phyloP scores from a whole-genome alignment of 2,113 vertebrate species.

The Protomyctophum bolini region DNA sequence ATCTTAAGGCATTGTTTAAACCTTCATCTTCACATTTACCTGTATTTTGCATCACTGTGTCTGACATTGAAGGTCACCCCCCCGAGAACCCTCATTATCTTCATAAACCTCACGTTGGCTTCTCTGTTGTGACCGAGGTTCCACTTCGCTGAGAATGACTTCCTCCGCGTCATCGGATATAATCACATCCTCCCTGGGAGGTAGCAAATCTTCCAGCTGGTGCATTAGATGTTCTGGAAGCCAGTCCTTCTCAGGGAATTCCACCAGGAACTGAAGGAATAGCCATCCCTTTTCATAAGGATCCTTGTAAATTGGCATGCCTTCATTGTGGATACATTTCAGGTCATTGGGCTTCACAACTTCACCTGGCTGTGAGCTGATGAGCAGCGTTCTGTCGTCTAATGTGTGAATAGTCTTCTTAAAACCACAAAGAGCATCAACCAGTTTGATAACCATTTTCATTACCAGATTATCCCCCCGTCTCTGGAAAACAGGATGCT shows the following conservation, averaged over 20 bases:
- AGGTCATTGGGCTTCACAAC: slow-evolving; percentile 87
- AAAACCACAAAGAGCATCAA: slow-evolving; percentile 93
- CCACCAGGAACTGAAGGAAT: slow-evolving; percentile 87
- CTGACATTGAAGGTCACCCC: slow-evolving; percentile 90
- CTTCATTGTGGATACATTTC: slow-evolving; percentile 86
- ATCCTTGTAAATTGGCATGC: slow-evolving; percentile 90
- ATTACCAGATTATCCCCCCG: slow-evolving; percentile 85
- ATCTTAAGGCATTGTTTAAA: slow-evolving; percentile 6
- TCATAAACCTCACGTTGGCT: slow-evolving; percentile 82
- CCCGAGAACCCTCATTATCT: slow-evolving; percentile 78
- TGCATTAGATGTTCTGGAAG: slow-evolving; percentile 84
- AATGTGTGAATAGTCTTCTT: slow-evolving; percentile 86
- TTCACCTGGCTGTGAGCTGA: slow-evolving; percentile 86
- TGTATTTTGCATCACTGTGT: slow-evolving; percentile 71
- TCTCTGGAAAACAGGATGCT: slow-evolving; percentile 88
- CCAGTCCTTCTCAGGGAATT: slow-evolving; percentile 91
- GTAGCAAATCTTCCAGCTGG: slow-evolving; percentile 89
- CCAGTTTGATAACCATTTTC: slow-evolving; percentile 91
- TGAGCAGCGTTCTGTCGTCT: slow-evolving; percentile 85
- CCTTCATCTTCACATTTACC: not conserved
- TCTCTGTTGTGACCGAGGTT: slow-evolving; percentile 74
- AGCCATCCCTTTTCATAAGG: slow-evolving; percentile 89
- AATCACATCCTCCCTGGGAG: slow-evolving; percentile 84
- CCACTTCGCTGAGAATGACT: slow-evolving; percentile 87
- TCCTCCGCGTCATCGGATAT: slow-evolving; percentile 93